Evolutionary conservation across 2,797 vertebrate genomes (phyloP), one percentile per base, ranked within the genome.

Genomic region (Pterois miles): DNA sequence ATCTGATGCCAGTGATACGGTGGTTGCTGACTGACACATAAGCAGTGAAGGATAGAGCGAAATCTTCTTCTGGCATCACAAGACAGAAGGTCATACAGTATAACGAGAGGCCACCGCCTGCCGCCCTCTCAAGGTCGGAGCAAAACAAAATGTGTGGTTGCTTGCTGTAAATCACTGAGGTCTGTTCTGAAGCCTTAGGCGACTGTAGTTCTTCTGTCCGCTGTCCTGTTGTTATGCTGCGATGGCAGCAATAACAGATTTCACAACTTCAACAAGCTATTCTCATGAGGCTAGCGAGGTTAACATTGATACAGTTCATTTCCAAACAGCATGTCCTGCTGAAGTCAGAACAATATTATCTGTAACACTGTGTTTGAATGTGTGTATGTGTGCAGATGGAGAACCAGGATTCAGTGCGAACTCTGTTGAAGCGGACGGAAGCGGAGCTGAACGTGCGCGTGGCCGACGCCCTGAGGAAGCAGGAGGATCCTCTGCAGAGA

Each of bases 401-500:
- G 88, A 99, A 99, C 93, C 97, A 98, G 92, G 97, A 98, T 83
- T 94, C 96, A 0, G 94, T 99, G 88, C 95, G 95, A 86, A 94
- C 94, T n/a, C 94, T 99, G 89, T 92, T 99, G 93, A 97, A 98
- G 81, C 93, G 97, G 54, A 98, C 98, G 0, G 98, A 98, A 91
- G 95, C 96, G 0, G 98, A 99, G 96, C 91, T 99, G 86, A 98
- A 96, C 5, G 94, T 97, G 82, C 96, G 98, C 2, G 97, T 99
- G 88, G 96, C 96, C 0, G 98, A 99, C 66, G 96, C 96, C 5
- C 83, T 98, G 91, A 96, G 97, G 91, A 98, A 98, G 85, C 98
- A 98, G 90, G 98, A 99, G 90, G 98, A 99, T 86, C 98, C 98
- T 3, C 95, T 99, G 91, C 98, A 99, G 94, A 96, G 98, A 85